Evolutionary conservation across 1,140 invertebrate species (phyloP), one percentile per base, ranked within the genome.

Genomic region (Polypedilum vanderplanki): DNA sequence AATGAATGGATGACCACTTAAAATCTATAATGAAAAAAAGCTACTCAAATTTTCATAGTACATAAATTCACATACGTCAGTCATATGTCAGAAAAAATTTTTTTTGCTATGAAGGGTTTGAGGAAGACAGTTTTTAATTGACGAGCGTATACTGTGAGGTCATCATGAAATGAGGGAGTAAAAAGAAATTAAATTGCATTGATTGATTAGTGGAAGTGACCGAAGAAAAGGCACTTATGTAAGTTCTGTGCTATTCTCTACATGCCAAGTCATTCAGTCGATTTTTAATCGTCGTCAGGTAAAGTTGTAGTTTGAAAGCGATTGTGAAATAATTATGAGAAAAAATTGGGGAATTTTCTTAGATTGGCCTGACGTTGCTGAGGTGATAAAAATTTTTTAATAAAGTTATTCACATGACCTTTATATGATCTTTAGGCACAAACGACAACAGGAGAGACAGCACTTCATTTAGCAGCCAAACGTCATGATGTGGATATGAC

Each of bases 401-500:
- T 78, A 75, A 64, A 77, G 70, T 75, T 74, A 75, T 67, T 67
- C 7, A 40, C 22, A 41, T 74, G 24, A 33, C 41, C n/a, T 70
- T 40, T 75, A 73, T 75, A 73, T 33, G 12, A 18, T 76, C 76
- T 73, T 10, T 80, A 88, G 83, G 87, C 90, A 75, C 87, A 89
- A 41, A 90, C 90, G 15, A 88, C 88, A 64, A 88, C 88, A 78
- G 92, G 92, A 10, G 96, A 98, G 81, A 93, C 93, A 8, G 94
- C 93, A 41, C 85, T 98, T 18, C 97, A 99, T 85, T 84, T 98
- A 73, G 96, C 96, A 10, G 93, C 93, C 18, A 85, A 94, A 79
- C 87, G 91, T 78, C 88, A 91, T 79, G 96, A 98, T 81, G 89
- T 96, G 73, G 96, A 98, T 76, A 92, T 98, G 89, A 90, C 94